Evolutionary conservation across 1,140 invertebrate species (phyloP).

Genomic region (Amphibalanus amphitrite): DNA sequence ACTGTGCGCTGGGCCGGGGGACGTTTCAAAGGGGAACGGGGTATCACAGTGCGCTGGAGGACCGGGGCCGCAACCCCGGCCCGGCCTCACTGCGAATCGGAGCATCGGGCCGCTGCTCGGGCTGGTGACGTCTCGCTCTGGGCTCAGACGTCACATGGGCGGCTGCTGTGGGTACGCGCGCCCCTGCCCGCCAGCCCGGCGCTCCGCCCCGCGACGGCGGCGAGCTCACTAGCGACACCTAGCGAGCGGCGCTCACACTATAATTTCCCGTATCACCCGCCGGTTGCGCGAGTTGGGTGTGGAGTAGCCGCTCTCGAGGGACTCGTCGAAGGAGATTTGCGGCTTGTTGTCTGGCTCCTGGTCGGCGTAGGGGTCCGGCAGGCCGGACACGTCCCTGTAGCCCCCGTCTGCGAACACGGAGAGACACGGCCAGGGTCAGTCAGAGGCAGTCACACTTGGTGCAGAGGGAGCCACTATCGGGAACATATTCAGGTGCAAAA

Average conservation of each 20-base stretch:
- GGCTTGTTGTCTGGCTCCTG: slow-evolving; percentile 28
- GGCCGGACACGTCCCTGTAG: slow-evolving; percentile 77
- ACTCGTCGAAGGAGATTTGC: slow-evolving; percentile 76
- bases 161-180: too few species aligned
- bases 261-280: slow-evolving; percentile 80
- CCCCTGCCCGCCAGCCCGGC: too few species aligned
- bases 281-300: slow-evolving; percentile 76
- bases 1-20: background rate
- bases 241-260: slow-evolving; percentile 45
- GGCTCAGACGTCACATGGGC: background rate
- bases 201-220: too few species aligned
- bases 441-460: background rate
- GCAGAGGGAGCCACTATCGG: too few species aligned
- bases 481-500: background rate
- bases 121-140: too few species aligned
- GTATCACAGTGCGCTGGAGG: background rate
- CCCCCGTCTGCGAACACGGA: slow-evolving; percentile 49
- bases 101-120: too few species aligned
- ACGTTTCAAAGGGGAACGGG: background rate
- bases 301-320: slow-evolving; percentile 76
- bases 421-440: background rate
- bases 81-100: background rate
- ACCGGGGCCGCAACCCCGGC: too few species aligned
- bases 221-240: background rate
- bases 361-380: slow-evolving; percentile 70